Evolutionary conservation across 2,797 vertebrate genomes (phyloP), one percentile per base, ranked within the genome.

Genomic region (Pristis pectinata): DNA sequence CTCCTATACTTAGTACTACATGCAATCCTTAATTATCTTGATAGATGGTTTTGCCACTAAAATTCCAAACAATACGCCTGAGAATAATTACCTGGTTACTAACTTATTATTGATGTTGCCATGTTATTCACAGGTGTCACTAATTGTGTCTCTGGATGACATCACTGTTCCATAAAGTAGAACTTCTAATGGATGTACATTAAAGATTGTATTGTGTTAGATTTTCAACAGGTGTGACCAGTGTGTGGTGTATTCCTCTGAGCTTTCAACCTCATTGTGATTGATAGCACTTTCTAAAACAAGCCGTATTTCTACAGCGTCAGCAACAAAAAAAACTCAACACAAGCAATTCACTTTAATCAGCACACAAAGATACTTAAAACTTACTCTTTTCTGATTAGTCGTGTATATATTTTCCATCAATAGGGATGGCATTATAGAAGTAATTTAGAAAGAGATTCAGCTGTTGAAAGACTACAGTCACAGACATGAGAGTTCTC

Each of bases 241-340:
- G 30, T 87, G 11, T 56, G 83, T 59, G 53, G 87, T 34, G 2
- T 9, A 91, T 67, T 91, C 87, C 87, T 91, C 37, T 41, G 59
- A 91, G n/a, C 59, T 91, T 85, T 49, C 53, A 85, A 85, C 82
- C 24, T 91, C 87, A 91, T 91, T 41, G n/a, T 91, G 87, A 91
- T 91, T 67, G 87, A 91, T 91, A 34, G 19, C 59, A 91, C n/a
- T 24, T 67, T 91, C n/a, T 67, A 22, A 67, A 91, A 67, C n/a
- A 67, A 91, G 34, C 19, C 7, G 91, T 91, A 64, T 67, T 67
- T 67, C n/a, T 67, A 41, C 61, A 91, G 0, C 59, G 37, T 91
- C n/a, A 89, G 85, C 85, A 89, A 61, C 85, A 89, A 89, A 89
- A 89, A n/a, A 61, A 76, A 10, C 76, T 9, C 34, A 89, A 89